These are phyloP conservation scores for Meloidogyne hapla DNA, from an alignment of 1,140 invertebrate species.

Conservation along the genomic window DNA sequence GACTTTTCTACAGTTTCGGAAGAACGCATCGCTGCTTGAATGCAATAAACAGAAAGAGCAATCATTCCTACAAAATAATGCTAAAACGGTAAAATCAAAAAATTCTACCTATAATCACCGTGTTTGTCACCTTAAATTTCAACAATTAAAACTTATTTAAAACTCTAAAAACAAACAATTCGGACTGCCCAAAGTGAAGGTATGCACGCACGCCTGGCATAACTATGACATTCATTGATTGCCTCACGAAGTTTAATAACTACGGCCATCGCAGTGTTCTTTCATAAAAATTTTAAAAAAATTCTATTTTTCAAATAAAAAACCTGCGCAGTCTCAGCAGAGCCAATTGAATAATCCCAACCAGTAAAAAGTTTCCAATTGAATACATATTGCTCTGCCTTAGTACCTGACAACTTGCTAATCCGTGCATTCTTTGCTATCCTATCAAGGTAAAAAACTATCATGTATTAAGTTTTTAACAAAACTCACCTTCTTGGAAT, in stretches of 20 bases:
- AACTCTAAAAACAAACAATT: constrained; percentile 6
- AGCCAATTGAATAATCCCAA: constrained; percentile 81
- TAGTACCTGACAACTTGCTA: constrained; percentile 83
- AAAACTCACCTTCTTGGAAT: constrained; percentile 81
- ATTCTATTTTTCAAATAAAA: too few relatives aligned
- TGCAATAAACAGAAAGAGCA: constrained; percentile 60
- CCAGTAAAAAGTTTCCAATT: constrained; percentile 94
- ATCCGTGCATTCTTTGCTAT: constrained; percentile 92
- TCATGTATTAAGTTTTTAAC: background rate
- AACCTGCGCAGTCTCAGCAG: constrained; percentile 54
- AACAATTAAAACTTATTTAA: background rate
- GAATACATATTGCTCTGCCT: constrained; percentile 91
- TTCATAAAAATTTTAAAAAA: background rate
- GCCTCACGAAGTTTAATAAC: constrained; percentile 39
- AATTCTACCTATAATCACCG: constrained; percentile 11
- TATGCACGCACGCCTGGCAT: constrained; percentile 10
- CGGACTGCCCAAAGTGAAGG: constrained; percentile 21
- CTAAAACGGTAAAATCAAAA: background rate
- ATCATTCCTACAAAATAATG: constrained; percentile 43
- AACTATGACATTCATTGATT: constrained; percentile 39
- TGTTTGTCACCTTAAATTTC: constrained; percentile 14
- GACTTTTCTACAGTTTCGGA: constrained; percentile 59
- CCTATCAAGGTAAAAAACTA: constrained; percentile 14
- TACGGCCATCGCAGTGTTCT: constrained; percentile 35
- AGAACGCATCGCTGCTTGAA: constrained; percentile 55